Evolutionary conservation across 2,797 vertebrate genomes (phyloP).

Genomic region (Hydrocynus forskahlii): DNA sequence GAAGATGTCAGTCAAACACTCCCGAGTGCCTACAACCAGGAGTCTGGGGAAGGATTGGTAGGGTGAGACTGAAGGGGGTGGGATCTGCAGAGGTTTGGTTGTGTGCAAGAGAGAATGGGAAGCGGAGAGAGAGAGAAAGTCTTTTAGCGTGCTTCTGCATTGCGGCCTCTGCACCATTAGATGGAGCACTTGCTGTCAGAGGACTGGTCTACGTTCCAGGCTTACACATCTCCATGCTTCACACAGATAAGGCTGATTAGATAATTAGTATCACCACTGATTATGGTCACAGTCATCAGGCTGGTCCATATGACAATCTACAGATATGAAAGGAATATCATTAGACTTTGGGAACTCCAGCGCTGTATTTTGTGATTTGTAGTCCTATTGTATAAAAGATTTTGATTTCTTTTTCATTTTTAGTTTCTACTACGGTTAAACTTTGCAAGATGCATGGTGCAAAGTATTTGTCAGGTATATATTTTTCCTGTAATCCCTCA

Average conservation of each 20-base stretch:
- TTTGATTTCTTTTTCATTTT: constrained; percentile 29
- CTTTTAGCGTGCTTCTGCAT: constrained; percentile 45
- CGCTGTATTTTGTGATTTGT: constrained; percentile 33
- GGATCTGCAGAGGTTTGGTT: constrained; percentile 41
- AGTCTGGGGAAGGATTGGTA: constrained; percentile 38
- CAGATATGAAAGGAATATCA: constrained; percentile 45
- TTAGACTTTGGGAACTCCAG: constrained; percentile 39
- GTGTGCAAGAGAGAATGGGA: constrained; percentile 25
- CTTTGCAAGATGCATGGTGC: background rate
- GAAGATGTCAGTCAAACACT: constrained; percentile 61
- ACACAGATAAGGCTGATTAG: constrained; percentile 58
- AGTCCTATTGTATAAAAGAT: constrained; percentile 19
- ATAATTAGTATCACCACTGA: constrained; percentile 61
- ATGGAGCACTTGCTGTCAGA: constrained; percentile 85
- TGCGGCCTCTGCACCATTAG: constrained; percentile 76
- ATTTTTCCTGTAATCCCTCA: background rate
- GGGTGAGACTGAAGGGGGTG: constrained; percentile 14
- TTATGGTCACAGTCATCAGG: constrained; percentile 57
- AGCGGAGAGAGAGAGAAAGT: background rate
- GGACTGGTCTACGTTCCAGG: constrained; percentile 40
- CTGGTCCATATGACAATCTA: constrained; percentile 55
- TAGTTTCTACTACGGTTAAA: background rate
- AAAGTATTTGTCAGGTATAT: background rate
- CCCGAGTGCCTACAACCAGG: constrained; percentile 23
- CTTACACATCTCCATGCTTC: constrained; percentile 52